Evolutionary conservation across 2,113 vertebrate species (phyloP), one percentile per base, ranked within the genome.

Genomic region (Alaudala cheleensis): DNA sequence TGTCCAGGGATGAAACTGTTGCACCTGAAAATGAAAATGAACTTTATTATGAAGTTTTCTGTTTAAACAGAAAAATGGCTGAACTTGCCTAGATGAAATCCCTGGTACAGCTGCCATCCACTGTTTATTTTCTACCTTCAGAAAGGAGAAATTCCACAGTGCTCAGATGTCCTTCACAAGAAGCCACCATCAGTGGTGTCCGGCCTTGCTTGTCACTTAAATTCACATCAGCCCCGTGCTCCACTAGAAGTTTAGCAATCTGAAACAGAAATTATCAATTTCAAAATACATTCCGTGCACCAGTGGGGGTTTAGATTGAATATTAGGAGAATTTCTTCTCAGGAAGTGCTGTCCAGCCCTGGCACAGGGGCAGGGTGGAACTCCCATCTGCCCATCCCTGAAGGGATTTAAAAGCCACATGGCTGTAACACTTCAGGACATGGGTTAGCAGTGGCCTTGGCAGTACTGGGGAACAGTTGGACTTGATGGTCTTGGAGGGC

Each of bases 181-280:
- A 98, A 11, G 99, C 99, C 97, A 99, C 99, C 99, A 99, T 99
- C 49, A 99, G 98, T 4, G 99, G 98, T 4, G 99, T 99, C 87
- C 99, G 98, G 65, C 99, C 99, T 97, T 99, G 99, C 95, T 98
- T 99, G 98, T 99, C 99, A 23, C 98, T 99, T 57, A 98, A 79
- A 83, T 99, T 99, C 69, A 99, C 98, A 40, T 99, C 99, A 22
- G 98, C 98, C 31, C 99, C 99, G 0, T 90, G 98, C 70, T 99
- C 98, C 96, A 99, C 83, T 22, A 99, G 98, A 92, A 99, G 88
- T 67, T 99, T 98, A 61, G 98, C 98, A 76, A 99, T 98, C 99
- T 99, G 95, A 73, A 83, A 97, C 8, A 90, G 33, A 87, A 88
- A 81, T 8, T 0, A 31, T 1, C 21, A 34, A 29, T 33, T 86